A percentile compares a stretch with the other conserved stretches of the same genome.
Conservation (phyloP, 2,113 vertebrate genomes). For the Mormoops blainvillei region DNA sequence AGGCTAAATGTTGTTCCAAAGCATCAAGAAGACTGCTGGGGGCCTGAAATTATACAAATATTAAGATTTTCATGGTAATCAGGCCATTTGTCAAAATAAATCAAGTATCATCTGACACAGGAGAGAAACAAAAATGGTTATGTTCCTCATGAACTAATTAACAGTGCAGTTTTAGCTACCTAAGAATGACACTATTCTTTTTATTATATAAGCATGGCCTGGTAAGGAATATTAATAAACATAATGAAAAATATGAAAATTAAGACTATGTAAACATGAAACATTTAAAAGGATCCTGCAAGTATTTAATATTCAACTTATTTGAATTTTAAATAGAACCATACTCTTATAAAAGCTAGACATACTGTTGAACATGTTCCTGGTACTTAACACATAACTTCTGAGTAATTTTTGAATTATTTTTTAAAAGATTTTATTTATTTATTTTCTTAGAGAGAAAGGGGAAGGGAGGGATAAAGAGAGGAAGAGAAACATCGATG, state of each 20-base stretch:
- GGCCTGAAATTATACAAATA: conserved; percentile 81
- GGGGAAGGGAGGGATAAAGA: too few species aligned
- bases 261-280: background rate
- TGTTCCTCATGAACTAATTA: background rate
- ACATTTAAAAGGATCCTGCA: background rate
- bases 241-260: conserved; percentile 21
- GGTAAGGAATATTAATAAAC: background rate
- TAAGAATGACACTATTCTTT: background rate
- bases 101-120: background rate
- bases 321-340: conserved; percentile 31
- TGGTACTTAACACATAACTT: background rate
- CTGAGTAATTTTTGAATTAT: background rate
- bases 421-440: too few species aligned
- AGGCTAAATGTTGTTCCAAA: conserved; percentile 97
- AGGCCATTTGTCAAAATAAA: conserved; percentile 4
- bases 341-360: background rate
- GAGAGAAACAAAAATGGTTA: background rate
- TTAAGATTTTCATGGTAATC: conserved; percentile 22
- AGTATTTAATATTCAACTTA: conserved; percentile 5
- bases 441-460: too few species aligned
- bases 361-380: background rate
- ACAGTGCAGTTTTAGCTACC: background rate
- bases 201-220: background rate
- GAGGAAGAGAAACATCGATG: too few species aligned
- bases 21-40: conserved; percentile 98